A percentile compares a stretch with the other conserved stretches of the same genome.
Evolutionary conservation across 2,113 vertebrate genomes (phyloP).

Genomic region (Merops nubicus): DNA sequence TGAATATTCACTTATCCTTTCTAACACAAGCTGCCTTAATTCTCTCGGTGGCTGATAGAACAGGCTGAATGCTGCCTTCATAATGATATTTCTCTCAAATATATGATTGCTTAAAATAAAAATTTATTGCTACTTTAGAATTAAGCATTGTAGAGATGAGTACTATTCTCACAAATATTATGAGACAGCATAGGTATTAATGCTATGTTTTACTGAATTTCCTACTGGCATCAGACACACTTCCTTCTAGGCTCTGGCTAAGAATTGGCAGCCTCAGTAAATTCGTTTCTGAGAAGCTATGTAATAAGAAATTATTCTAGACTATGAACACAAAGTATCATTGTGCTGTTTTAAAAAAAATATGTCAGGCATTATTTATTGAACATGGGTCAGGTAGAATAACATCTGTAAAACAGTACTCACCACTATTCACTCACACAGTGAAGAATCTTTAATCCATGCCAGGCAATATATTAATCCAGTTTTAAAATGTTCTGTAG

Average conservation of each 20-base stretch:
- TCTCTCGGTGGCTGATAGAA: background rate
- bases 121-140: background rate
- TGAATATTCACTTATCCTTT: background rate
- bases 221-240: background rate
- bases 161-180: background rate
- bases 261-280: background rate
- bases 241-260: background rate
- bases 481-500: background rate
- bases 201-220: slow-evolving; percentile 10
- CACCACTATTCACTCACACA: background rate
- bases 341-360: background rate
- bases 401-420: background rate
- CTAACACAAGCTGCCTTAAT: background rate
- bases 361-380: too few relatives aligned
- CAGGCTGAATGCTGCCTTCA: background rate
- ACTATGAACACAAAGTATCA: background rate
- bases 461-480: background rate
- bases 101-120: background rate
- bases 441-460: background rate
- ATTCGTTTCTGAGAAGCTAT: background rate
- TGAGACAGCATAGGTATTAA: background rate
- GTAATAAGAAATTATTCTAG: background rate
- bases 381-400: background rate
- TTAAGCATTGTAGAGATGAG: background rate
- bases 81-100: background rate